Evolutionary conservation across 2,888 invertebrate genomes (phyloP).

Genomic region (Xanthorhoe designata): DNA sequence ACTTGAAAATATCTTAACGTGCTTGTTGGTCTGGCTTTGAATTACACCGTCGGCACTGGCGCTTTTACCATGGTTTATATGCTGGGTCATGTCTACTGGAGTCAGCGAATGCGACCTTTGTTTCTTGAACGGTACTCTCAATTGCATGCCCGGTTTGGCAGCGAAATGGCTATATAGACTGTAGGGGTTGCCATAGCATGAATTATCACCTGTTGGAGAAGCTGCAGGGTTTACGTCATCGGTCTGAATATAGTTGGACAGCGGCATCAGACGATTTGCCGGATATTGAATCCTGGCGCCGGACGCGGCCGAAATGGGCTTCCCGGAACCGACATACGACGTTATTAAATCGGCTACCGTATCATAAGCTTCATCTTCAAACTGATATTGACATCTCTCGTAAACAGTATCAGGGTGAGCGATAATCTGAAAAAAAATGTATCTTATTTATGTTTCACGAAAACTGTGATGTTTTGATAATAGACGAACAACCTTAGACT

Average conservation of each 20-base stretch:
- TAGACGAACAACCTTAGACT: background rate
- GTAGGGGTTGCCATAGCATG: slow-evolving; percentile 73
- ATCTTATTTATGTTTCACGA: background rate
- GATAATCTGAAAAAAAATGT: slow-evolving; percentile 86
- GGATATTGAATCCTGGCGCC: slow-evolving; percentile 95
- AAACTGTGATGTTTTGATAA: background rate
- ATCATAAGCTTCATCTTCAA: slow-evolving; percentile 97
- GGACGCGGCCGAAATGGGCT: slow-evolving; percentile 94
- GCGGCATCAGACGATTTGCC: slow-evolving; percentile 91
- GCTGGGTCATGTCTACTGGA: slow-evolving; percentile 84
- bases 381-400: slow-evolving; percentile 95
- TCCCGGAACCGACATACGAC: slow-evolving; percentile 95
- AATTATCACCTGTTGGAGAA: slow-evolving; percentile 68
- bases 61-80: slow-evolving; percentile 84
- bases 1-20: slow-evolving; percentile 73
- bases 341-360: slow-evolving; percentile 97
- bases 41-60: slow-evolving; percentile 90
- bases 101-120: slow-evolving; percentile 93
- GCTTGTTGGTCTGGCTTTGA: slow-evolving; percentile 77
- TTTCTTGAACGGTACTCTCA: slow-evolving; percentile 74
- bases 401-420: slow-evolving; percentile 96
- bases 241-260: slow-evolving; percentile 87
- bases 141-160: slow-evolving; percentile 72
- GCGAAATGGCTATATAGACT: slow-evolving; percentile 82
- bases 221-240: slow-evolving; percentile 68